Base-by-base conservation (phyloP, 2,113 vertebrate species). In the Salvelinus alpinus region DNA sequence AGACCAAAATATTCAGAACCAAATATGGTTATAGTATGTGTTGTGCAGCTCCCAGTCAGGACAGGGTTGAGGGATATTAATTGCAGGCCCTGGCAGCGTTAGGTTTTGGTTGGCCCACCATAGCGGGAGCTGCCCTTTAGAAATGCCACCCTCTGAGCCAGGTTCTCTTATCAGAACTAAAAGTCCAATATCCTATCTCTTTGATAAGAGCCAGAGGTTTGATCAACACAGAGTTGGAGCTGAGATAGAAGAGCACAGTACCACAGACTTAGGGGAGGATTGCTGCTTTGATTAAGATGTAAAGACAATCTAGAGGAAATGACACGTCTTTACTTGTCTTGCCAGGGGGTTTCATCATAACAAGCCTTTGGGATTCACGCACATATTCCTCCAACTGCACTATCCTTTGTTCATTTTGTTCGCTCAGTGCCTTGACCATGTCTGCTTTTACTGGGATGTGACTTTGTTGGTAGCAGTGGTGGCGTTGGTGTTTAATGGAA, bases 101-200 rank as follows among this genome's bases (percentile, higher is more conserved):
- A 9, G 71, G 38, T 74, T 73, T 89, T 82, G 85, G 82, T 83
- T 90, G 89, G 83, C 84, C 75, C 13, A 3, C 4, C 22, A 59
- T 77, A 75, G 79, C 73, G 59, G 34, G 78, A 3, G 5, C 75
- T 84, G 75, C 88, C 87, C 86, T 87, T 44, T 85, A 82, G 72
- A 14, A 70, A 73, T 77, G 76, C 73, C 73, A 57, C 75, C 80
- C 64, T 13, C 71, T 59, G 74, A 2, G 68, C 62, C 16, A 54
- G 12, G 51, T 73, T 76, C 27, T 75, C 76, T 88, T 91, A 90
- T 90, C 87, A 80, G 74, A n/a, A 72, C 75, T 38, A 24, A 66
- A 73, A 73, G 85, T 85, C 75, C 79, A 70, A 38, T 76, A 88
- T 84, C 83, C 82, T 84, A 66, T 76, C 70, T 72, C 47, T 82